Evolutionary conservation across 1,140 invertebrate species (phyloP).

Genomic region (Colletes gigas): DNA sequence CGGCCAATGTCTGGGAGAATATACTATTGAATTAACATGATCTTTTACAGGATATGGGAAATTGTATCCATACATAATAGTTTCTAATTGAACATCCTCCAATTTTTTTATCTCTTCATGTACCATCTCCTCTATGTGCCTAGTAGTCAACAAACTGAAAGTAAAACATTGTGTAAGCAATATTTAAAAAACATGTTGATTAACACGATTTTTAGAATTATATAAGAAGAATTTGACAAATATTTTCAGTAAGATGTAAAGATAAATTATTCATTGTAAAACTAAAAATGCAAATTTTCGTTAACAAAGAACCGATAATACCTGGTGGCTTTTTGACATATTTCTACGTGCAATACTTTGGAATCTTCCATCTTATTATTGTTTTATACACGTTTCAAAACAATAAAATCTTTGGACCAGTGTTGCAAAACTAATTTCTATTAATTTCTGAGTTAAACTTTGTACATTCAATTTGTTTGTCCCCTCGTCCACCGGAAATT

Average conservation of each 20-base stretch:
- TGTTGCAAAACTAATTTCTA: background rate
- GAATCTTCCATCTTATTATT: slow-evolving; percentile 52
- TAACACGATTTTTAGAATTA: background rate
- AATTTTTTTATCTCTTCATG: slow-evolving; percentile 59
- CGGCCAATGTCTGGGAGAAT: slow-evolving; percentile 60
- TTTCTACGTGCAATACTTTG: slow-evolving; percentile 71
- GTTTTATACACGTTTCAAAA: background rate
- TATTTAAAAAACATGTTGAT: background rate
- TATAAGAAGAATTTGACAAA: slow-evolving; percentile 5
- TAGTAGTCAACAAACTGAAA: slow-evolving; percentile 60
- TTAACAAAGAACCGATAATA: slow-evolving; percentile 33
- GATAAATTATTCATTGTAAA: background rate
- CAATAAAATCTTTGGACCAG: background rate
- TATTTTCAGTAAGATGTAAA: background rate
- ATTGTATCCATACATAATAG: slow-evolving; percentile 52
- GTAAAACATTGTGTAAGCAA: slow-evolving; percentile 25
- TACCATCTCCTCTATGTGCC: slow-evolving; percentile 60
- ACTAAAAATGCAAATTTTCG: slow-evolving; percentile 1
- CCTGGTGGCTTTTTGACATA: slow-evolving; percentile 73
- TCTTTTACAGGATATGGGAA: slow-evolving; percentile 57
- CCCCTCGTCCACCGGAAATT: too few species aligned
- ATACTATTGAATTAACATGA: slow-evolving; percentile 72
- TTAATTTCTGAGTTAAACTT: background rate
- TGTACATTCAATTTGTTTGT: background rate
- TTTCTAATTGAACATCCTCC: slow-evolving; percentile 57